phyloP scores from a whole-genome alignment of 1,140 invertebrate genomes.

The Drosophila pandora region DNA sequence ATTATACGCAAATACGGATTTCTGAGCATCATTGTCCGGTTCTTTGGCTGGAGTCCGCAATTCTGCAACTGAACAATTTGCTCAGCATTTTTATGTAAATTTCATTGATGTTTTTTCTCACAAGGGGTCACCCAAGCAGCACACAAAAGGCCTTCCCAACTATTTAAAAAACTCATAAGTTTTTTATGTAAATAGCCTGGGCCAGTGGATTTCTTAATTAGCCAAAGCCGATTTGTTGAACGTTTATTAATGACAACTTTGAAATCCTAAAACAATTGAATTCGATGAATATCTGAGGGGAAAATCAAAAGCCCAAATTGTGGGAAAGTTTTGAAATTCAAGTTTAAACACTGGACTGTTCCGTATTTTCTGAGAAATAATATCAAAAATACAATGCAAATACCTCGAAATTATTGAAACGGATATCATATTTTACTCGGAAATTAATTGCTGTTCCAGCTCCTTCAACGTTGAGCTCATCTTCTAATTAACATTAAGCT shows the following conservation, averaged over 20 bases:
- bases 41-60: conserved; percentile 20
- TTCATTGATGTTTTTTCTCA: background rate
- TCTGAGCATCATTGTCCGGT: conserved; percentile 54
- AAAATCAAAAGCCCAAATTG: conserved; percentile 9
- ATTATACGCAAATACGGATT: conserved; percentile 64
- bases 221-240: conserved; percentile 29
- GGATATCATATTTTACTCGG: background rate
- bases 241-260: conserved; percentile 58
- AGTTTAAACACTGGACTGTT: background rate
- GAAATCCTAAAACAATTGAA: conserved; percentile 12
- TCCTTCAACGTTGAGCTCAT: conserved; percentile 2
- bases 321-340: background rate
- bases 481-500: conserved; percentile 18
- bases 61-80: conserved; percentile 37
- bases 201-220: conserved; percentile 53
- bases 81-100: conserved; percentile 66
- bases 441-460: background rate
- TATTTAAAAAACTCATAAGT: conserved; percentile 59
- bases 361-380: background rate
- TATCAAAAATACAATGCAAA: background rate
- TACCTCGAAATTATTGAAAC: background rate
- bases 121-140: conserved; percentile 31
- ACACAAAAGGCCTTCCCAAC: conserved; percentile 49
- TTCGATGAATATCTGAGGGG: conserved; percentile 25
- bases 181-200: conserved; percentile 34